Percentiles rank a stretch among this genome's conserved stretches.
Conservation (phyloP, 2,113 vertebrate species). For the Pangasianodon gigas region DNA sequence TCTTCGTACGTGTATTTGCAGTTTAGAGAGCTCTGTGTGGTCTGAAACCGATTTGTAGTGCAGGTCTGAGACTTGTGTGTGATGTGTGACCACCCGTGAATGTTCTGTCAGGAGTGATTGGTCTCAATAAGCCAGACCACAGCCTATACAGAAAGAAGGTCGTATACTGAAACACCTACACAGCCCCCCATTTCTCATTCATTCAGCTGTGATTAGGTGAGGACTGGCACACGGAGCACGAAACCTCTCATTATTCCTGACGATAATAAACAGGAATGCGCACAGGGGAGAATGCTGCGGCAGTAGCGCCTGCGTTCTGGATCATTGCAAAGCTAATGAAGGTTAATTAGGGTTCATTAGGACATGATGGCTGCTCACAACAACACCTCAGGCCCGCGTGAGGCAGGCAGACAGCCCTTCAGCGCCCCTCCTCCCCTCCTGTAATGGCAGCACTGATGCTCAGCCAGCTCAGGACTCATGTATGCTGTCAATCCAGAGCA, state of each 20-base stretch:
- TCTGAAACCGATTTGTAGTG: constrained; percentile 1
- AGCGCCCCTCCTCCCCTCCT: constrained; percentile 26
- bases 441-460: constrained; percentile 22
- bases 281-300: constrained; percentile 43
- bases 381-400: constrained; percentile 37
- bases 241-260: constrained; percentile 50
- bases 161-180: constrained; percentile 4
- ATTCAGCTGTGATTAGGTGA: constrained; percentile 7
- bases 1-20: not conserved
- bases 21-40: constrained; percentile 4
- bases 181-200: not conserved
- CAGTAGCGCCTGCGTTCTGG: constrained; percentile 48
- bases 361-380: constrained; percentile 51
- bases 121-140: not conserved
- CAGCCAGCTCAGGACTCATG: constrained; percentile 19
- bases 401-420: constrained; percentile 30
- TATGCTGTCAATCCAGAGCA: constrained; percentile 26
- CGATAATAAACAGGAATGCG: constrained; percentile 56
- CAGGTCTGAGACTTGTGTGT: not conserved
- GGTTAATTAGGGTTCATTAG: constrained; percentile 65
- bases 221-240: constrained; percentile 8
- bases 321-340: constrained; percentile 63
- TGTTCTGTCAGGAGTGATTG: not conserved
- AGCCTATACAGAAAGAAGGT: constrained; percentile 11
- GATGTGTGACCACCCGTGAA: not conserved